These are phyloP conservation scores for Cryptocheilus praepositus DNA, from an alignment of 2,888 invertebrate species.

Conservation along the genomic window DNA sequence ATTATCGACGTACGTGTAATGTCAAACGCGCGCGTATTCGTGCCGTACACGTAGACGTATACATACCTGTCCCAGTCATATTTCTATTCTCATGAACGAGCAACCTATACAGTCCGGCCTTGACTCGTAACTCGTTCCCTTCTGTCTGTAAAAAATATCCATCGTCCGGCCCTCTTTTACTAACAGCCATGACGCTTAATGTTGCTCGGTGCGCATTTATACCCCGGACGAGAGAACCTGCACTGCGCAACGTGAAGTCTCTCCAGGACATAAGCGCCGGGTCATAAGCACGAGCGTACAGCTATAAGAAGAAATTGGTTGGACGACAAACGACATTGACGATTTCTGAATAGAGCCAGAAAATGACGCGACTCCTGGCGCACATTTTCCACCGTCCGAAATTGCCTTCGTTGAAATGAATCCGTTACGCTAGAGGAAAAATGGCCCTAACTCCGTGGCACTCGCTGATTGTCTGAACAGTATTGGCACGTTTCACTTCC, in stretches of 20 bases:
- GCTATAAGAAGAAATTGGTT: no score
- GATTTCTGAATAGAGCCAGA: no score
- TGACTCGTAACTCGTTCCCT: constrained; percentile 60
- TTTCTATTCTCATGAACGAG: constrained; percentile 50
- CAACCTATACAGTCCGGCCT: constrained; percentile 58
- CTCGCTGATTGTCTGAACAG: no score
- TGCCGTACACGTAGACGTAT: background rate
- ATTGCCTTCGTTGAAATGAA: no score
- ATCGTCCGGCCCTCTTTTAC: constrained; percentile 45
- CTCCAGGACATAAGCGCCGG: no score
- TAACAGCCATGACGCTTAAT: constrained; percentile 47
- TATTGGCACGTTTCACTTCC: no score
- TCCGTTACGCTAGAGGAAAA: no score
- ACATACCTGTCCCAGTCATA: constrained; percentile 40
- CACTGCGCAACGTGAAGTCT: no score
- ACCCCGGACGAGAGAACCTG: constrained; percentile 21
- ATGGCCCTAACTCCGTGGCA: no score
- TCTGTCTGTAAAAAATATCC: constrained; percentile 57
- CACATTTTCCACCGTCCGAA: background rate
- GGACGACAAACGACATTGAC: no score
- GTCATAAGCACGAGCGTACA: no score
- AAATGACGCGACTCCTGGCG: background rate
- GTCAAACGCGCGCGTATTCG: background rate
- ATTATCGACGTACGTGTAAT: constrained; percentile 22
- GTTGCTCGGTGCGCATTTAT: constrained; percentile 38